phyloP scores from a whole-genome alignment of 1,140 invertebrate species.

The Ips typographus region DNA sequence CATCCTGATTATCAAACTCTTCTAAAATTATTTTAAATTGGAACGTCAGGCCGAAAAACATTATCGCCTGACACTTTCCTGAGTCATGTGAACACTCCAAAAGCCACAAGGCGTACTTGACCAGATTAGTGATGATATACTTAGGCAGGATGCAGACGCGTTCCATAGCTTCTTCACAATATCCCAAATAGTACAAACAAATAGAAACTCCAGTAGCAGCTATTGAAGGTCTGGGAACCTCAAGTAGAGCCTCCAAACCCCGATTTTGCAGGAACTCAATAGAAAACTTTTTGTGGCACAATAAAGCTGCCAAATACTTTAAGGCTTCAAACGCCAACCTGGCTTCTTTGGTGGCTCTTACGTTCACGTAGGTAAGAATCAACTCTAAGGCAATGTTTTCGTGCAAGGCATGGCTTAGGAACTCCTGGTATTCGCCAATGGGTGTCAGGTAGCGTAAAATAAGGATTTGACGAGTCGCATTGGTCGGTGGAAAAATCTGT shows the following conservation, averaged over 20 bases:
- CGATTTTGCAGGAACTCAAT: constrained; percentile 88
- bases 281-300: constrained; percentile 97
- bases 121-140: constrained; percentile 73
- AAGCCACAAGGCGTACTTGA: constrained; percentile 85
- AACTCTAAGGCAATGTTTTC: constrained; percentile 76
- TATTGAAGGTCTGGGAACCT: constrained; percentile 88
- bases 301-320: constrained; percentile 87
- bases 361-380: constrained; percentile 88
- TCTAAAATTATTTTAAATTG: constrained; percentile 89
- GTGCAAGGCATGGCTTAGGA: constrained; percentile 87
- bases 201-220: constrained; percentile 95
- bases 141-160: constrained; percentile 84
- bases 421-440: constrained; percentile 97
- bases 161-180: constrained; percentile 97
- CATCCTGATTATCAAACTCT: constrained; percentile 88
- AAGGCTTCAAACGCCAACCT: constrained; percentile 92
- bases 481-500: constrained; percentile 83
- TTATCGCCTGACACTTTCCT: constrained; percentile 91
- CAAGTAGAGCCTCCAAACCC: constrained; percentile 81
- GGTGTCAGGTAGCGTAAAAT: constrained; percentile 91
- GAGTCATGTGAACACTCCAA: constrained; percentile 95
- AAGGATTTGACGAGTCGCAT: constrained; percentile 85
- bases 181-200: constrained; percentile 94
- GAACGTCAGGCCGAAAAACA: constrained; percentile 95
- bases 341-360: constrained; percentile 85